phyloP scores from a whole-genome alignment of 2,113 vertebrate species.

The Glareola pratincola region DNA sequence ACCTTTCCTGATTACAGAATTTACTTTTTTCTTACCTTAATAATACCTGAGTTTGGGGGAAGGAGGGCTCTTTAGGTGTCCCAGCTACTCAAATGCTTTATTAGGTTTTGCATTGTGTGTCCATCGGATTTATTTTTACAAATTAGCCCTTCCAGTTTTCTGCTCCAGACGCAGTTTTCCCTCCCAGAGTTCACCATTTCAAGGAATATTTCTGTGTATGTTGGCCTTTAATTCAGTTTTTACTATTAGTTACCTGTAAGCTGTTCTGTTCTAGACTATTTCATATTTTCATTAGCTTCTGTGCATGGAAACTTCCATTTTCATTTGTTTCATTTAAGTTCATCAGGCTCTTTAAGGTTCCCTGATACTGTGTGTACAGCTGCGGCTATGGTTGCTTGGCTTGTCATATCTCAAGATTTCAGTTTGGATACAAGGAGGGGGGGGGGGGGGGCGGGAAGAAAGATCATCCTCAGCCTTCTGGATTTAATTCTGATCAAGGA shows the following conservation, averaged over 20 bases:
- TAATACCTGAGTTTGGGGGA: neutral
- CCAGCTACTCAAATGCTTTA: neutral
- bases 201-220: neutral
- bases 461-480: neutral
- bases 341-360: neutral
- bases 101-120: neutral
- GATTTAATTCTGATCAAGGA: neutral
- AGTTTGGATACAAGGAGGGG: neutral
- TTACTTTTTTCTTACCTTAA: neutral
- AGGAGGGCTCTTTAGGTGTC: neutral
- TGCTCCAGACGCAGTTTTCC: neutral
- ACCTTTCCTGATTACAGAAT: neutral
- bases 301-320: neutral
- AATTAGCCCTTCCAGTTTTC: neutral
- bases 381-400: neutral
- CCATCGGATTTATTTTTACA: neutral
- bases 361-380: neutral
- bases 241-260: neutral
- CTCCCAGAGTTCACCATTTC: neutral
- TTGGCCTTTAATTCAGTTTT: neutral
- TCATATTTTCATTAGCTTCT: neutral
- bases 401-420: neutral
- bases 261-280: neutral
- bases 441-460: accelerated
- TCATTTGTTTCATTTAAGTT: neutral